Percentiles rank a stretch among this genome's conserved stretches.
Conservation (phyloP, 1,140 invertebrate genomes). For the Drosophila murphyi region DNA sequence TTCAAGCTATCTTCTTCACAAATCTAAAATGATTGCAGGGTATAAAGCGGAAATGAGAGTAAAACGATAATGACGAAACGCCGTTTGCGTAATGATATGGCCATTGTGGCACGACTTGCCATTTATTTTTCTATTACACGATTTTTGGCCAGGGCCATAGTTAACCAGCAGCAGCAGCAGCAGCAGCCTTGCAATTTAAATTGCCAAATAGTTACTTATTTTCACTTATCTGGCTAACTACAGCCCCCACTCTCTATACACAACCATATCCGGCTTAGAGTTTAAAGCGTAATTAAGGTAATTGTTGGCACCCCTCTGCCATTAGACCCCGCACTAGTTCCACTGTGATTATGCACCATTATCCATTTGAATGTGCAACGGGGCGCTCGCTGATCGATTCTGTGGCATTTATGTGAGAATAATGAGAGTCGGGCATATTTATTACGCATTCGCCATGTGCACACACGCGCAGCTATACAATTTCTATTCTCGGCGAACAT, state of each 20-base stretch:
- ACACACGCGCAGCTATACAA: constrained; percentile 23
- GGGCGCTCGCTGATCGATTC: constrained; percentile 59
- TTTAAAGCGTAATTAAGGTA: constrained; percentile 68
- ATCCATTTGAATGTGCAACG: constrained; percentile 26
- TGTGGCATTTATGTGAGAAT: constrained; percentile 69
- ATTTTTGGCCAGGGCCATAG: constrained; percentile 6
- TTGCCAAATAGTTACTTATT: constrained; percentile 35
- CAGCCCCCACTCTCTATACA: background rate
- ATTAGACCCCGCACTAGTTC: background rate
- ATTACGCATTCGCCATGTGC: constrained; percentile 77
- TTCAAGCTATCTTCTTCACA: background rate
- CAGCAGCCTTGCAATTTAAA: constrained; percentile 27
- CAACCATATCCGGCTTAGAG: constrained; percentile 9
- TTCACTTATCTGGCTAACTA: constrained; percentile 1
- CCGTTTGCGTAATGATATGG: constrained; percentile 68
- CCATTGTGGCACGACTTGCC: constrained; percentile 21
- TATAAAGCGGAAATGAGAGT: constrained; percentile 66
- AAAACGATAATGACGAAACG: constrained; percentile 75
- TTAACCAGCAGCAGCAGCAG: background rate
- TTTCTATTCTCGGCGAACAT: constrained; percentile 16
- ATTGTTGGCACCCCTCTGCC: constrained; percentile 46
- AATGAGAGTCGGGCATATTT: constrained; percentile 61
- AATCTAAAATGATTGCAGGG: too few species aligned
- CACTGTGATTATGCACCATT: constrained; percentile 16
- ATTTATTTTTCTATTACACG: constrained; percentile 47